phyloP scores from a whole-genome alignment of 2,888 invertebrate species.

The Schizotus pectinicornis region DNA sequence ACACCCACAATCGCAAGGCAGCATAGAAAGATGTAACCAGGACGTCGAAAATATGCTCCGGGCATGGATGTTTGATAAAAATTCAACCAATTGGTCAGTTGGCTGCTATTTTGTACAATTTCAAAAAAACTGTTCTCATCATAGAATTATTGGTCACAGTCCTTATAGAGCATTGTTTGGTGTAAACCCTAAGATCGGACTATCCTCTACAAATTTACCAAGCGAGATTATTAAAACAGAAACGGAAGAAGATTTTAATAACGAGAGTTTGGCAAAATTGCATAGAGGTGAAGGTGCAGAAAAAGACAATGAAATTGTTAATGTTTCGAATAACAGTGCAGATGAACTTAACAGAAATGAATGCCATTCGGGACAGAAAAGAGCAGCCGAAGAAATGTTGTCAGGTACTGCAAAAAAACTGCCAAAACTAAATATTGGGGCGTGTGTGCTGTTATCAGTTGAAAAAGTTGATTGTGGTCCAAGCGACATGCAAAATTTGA shows the following conservation, averaged over 20 bases:
- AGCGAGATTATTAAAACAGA: conserved; percentile 4
- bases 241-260: conserved; percentile 2
- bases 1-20: conserved; percentile 36
- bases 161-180: conserved; percentile 42
- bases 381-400: conserved; percentile 8
- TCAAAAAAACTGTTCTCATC: conserved; percentile 38
- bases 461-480: no score
- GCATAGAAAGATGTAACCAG: conserved; percentile 38
- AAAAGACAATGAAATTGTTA: neutral
- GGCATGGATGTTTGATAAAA: conserved; percentile 42
- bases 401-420: neutral
- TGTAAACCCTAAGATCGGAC: conserved; percentile 34
- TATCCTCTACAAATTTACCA: conserved; percentile 26
- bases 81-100: conserved; percentile 41
- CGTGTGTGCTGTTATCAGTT: neutral
- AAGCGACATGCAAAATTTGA: conserved; percentile 16
- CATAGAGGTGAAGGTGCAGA: neutral
- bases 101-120: conserved; percentile 40
- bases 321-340: neutral
- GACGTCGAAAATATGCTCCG: conserved; percentile 46
- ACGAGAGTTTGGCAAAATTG: neutral
- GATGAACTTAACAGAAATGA: conserved; percentile 4
- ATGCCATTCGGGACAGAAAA: conserved; percentile 4
- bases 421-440: conserved; percentile 3
- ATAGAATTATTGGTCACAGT: conserved; percentile 35